Percentiles rank a stretch among this genome's conserved stretches.
phyloP scores from a whole-genome alignment of 2,888 invertebrate species.

The Troides helena region DNA sequence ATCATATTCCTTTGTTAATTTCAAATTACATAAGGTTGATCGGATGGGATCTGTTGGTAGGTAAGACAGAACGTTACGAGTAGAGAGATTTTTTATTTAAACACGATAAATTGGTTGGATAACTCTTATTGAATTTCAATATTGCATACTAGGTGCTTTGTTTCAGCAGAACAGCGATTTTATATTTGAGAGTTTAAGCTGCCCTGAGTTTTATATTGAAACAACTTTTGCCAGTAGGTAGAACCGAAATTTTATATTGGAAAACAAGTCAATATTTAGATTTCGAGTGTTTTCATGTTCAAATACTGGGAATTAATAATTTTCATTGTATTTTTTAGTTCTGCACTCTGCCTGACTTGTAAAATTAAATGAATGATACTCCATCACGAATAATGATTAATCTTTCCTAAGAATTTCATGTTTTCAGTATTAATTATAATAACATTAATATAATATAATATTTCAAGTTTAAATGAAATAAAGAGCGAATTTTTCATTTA shows the following conservation, averaged over 20 bases:
- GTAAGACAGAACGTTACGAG: neutral
- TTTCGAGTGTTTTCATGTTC: neutral
- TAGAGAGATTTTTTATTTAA: constrained; percentile 9
- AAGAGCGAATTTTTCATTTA: too few species aligned
- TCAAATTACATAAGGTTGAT: neutral
- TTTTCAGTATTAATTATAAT: too few species aligned
- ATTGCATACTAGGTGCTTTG: constrained; percentile 24
- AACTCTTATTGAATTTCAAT: constrained; percentile 27
- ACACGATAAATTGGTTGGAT: constrained; percentile 21
- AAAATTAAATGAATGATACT: too few species aligned
- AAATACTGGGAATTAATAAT: neutral
- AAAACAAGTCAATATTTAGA: neutral
- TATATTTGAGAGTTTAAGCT: constrained; percentile 30
- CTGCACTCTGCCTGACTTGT: too few species aligned
- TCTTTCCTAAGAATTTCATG: too few species aligned
- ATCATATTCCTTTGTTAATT: too few species aligned
- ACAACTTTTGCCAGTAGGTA: constrained; percentile 11
- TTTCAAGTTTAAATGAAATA: too few species aligned
- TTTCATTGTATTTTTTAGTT: neutral
- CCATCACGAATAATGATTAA: too few species aligned
- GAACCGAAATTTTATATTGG: neutral
- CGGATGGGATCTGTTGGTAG: neutral
- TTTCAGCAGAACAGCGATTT: constrained; percentile 26
- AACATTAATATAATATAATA: too few species aligned
- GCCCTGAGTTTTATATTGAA: constrained; percentile 21